phyloP scores from a whole-genome alignment of 2,888 invertebrate genomes.

The Brachycybe producta region DNA sequence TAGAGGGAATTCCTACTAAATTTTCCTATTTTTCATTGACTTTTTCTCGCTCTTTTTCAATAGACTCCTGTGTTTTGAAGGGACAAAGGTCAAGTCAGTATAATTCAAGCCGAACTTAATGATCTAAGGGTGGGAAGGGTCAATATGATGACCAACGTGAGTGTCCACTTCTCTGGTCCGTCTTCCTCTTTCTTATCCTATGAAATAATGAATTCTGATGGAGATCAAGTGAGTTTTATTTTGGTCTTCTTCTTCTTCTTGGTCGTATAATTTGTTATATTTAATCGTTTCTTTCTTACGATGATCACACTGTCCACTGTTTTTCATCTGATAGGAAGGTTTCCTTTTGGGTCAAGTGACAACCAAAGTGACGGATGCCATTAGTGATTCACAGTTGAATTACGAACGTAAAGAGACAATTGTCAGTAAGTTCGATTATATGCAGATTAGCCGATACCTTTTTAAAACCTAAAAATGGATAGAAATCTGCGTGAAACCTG shows the following conservation, averaged over 20 bases:
- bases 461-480: not conserved
- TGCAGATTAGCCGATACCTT: not conserved
- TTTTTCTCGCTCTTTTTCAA: too few relatives aligned
- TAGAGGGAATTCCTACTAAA: too few relatives aligned
- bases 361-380: constrained; percentile 4
- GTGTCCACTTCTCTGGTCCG: not conserved
- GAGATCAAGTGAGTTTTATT: constrained; percentile 14
- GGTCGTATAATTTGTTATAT: too few relatives aligned
- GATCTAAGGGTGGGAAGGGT: not conserved
- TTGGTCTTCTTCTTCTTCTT: not conserved
- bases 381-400: constrained; percentile 14
- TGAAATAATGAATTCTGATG: constrained; percentile 6
- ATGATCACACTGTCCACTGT: not conserved
- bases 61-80: too few relatives aligned
- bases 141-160: not conserved
- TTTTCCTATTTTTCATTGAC: too few relatives aligned
- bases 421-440: constrained; percentile 10
- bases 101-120: too few relatives aligned
- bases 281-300: too few relatives aligned
- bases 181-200: constrained; percentile 14
- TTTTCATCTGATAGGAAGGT: constrained; percentile 13
- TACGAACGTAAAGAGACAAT: constrained; percentile 13
- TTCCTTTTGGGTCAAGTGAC: constrained; percentile 11
- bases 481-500: too few relatives aligned
- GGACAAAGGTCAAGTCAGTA: too few relatives aligned